Conservation (phyloP, 2,113 vertebrate genomes). For the Machaerirhynchus nigripectus region DNA sequence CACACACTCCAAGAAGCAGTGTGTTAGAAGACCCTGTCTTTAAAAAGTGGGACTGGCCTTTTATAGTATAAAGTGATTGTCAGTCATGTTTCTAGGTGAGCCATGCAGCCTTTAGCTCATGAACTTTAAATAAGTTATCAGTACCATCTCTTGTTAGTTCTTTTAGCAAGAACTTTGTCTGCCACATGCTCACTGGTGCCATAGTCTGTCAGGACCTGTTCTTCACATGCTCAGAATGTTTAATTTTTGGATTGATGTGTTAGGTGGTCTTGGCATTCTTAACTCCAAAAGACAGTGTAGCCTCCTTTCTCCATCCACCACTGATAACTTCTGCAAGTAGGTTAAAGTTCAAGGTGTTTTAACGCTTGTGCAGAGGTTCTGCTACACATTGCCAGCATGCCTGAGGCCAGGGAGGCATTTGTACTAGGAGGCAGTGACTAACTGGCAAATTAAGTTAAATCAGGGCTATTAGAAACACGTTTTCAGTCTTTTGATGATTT, state of each 20-base stretch:
- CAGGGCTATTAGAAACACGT: not conserved
- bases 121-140: not conserved
- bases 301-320: not conserved
- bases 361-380: not conserved
- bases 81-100: not conserved
- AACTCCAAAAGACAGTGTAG: not conserved
- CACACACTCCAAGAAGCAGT: not conserved
- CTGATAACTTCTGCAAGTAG: not conserved
- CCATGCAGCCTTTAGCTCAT: not conserved
- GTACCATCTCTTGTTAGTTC: not conserved
- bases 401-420: not conserved
- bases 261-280: not conserved
- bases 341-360: not conserved
- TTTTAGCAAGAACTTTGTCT: not conserved
- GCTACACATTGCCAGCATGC: too few species aligned
- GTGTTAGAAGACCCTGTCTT: not conserved
- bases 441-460: not conserved
- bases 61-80: not conserved
- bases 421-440: not conserved
- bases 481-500: not conserved
- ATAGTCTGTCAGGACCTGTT: not conserved
- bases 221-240: not conserved
- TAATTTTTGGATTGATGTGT: not conserved
- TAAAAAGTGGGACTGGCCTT: not conserved
- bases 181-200: not conserved